phyloP scores from a whole-genome alignment of 1,140 invertebrate species.

The Papilio machaon region DNA sequence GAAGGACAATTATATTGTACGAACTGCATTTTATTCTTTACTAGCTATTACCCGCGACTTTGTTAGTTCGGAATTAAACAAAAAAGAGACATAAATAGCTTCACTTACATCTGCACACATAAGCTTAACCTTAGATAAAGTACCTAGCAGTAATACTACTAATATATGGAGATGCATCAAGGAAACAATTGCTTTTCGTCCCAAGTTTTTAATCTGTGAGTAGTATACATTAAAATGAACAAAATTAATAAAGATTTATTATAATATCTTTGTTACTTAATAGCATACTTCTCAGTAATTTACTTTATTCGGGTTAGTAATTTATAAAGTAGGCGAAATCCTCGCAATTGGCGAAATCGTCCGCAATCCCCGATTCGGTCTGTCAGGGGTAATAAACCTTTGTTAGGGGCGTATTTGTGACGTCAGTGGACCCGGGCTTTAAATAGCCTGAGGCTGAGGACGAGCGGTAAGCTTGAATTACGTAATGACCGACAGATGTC shows the following conservation, averaged over 20 bases:
- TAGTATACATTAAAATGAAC: no score
- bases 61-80: no score
- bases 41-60: no score
- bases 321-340: conserved; percentile 23
- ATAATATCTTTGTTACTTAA: background rate
- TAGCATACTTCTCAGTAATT: conserved; percentile 5
- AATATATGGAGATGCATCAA: no score
- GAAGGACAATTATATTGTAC: no score
- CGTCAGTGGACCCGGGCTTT: background rate
- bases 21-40: no score
- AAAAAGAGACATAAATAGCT: no score
- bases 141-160: no score
- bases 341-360: conserved; percentile 17
- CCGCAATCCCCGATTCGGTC: conserved; percentile 9
- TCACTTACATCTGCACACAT: no score
- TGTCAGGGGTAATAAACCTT: conserved; percentile 31
- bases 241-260: background rate
- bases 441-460: conserved; percentile 36
- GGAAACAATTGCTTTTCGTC: no score
- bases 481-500: conserved; percentile 49
- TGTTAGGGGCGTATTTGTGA: conserved; percentile 28
- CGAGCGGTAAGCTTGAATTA: conserved; percentile 15
- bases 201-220: no score
- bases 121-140: no score
- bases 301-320: conserved; percentile 2